Conservation (phyloP, 2,797 vertebrate species). For the Mus minutoides region DNA sequence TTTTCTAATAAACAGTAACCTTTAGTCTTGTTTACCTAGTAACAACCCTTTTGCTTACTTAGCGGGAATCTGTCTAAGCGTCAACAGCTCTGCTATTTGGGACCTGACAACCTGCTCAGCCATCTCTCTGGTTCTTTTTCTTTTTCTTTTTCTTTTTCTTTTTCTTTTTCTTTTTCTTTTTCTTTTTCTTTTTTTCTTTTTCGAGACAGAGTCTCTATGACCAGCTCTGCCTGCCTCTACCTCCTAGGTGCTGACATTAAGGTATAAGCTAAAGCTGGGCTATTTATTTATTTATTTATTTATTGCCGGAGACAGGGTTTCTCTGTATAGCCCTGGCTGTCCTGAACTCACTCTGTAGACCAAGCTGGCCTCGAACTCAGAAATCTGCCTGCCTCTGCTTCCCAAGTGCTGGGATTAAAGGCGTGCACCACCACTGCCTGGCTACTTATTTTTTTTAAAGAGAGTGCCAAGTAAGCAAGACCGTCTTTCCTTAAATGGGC, state of each 20-base stretch:
- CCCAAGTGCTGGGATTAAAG: no score
- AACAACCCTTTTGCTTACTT: not conserved
- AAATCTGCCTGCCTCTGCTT: no score
- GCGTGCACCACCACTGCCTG: no score
- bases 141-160: rapidly evolving
- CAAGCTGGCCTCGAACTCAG: no score
- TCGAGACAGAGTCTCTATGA: not conserved
- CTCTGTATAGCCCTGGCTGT: no score
- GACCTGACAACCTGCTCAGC: not conserved
- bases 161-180: not conserved
- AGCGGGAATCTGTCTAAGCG: not conserved
- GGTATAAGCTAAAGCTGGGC: not conserved
- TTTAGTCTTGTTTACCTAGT: not conserved
- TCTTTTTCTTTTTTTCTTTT: no score
- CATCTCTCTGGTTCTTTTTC: not conserved
- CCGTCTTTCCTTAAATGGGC: not conserved
- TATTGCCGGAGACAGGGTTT: no score
- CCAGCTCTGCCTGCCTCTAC: not conserved
- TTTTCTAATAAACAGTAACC: not conserved
- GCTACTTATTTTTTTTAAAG: not conserved
- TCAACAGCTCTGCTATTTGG: not conserved
- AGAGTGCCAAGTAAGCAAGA: not conserved
- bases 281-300: no score
- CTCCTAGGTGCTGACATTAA: not conserved
- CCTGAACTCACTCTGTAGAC: no score